phyloP scores from a whole-genome alignment of 2,797 vertebrate species.

The Cyprinella venusta region DNA sequence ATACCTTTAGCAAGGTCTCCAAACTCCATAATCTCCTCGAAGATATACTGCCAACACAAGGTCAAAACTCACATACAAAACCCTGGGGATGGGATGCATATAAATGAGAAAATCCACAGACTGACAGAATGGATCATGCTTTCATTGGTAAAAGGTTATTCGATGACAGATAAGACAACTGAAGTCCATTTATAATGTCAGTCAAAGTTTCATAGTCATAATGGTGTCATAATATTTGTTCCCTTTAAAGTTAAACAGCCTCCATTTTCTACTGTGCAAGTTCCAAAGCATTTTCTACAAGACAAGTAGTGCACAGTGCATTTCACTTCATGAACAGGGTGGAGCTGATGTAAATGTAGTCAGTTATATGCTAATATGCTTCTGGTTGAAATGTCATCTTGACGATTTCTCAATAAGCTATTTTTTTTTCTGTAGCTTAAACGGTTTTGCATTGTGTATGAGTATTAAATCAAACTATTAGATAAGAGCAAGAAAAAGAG shows the following conservation, averaged over 20 bases:
- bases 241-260: neutral
- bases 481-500: neutral
- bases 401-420: too few species aligned
- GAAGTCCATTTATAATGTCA: neutral
- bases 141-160: neutral
- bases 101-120: slow-evolving; percentile 30
- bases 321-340: neutral
- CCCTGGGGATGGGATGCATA: neutral
- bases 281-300: neutral
- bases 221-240: neutral
- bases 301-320: neutral
- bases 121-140: slow-evolving; percentile 8
- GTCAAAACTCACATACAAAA: slow-evolving; percentile 37
- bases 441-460: neutral
- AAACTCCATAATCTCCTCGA: slow-evolving; percentile 50
- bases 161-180: slow-evolving; percentile 15
- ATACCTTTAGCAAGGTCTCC: slow-evolving; percentile 42
- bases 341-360: neutral
- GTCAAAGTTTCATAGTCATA: neutral
- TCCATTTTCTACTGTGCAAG: neutral
- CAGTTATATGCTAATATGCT: neutral
- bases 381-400: neutral
- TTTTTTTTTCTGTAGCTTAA: neutral
- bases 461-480: neutral
- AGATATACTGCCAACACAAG: slow-evolving; percentile 36